Evolutionary conservation across 2,113 vertebrate species (phyloP).

Genomic region (Eudyptes chrysolophus): DNA sequence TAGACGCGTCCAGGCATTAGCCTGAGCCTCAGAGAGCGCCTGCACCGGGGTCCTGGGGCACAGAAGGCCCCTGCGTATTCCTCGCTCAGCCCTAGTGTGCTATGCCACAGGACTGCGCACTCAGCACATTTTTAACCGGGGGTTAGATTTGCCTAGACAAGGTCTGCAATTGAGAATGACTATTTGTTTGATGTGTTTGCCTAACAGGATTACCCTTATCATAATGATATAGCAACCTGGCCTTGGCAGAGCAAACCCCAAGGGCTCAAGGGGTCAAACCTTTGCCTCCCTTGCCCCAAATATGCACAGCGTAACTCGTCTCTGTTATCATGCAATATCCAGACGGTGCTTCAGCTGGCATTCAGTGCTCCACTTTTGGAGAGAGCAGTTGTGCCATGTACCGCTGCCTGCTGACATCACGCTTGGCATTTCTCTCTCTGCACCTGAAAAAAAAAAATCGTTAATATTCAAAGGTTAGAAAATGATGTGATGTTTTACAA

Average conservation of each 20-base stretch:
- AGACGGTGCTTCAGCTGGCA: background rate
- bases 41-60: background rate
- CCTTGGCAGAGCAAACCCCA: conserved; percentile 39
- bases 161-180: background rate
- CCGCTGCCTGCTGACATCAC: background rate
- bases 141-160: conserved; percentile 18
- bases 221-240: conserved; percentile 22
- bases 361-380: background rate
- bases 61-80: background rate
- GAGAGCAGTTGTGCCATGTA: background rate
- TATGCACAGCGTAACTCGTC: background rate
- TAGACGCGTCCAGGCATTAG: background rate
- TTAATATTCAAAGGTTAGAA: background rate
- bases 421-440: background rate
- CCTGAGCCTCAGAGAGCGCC: background rate
- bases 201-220: conserved; percentile 64
- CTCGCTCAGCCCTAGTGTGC: background rate
- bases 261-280: background rate
- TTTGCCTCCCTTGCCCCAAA: background rate
- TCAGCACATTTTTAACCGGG: conserved; percentile 33
- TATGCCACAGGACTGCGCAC: background rate
- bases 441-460: background rate
- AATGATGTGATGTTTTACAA: background rate
- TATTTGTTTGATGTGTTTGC: conserved; percentile 57
- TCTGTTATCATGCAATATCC: background rate